Conservation (phyloP, 2,113 vertebrate species). For the Orthochromis malagaraziensis region DNA sequence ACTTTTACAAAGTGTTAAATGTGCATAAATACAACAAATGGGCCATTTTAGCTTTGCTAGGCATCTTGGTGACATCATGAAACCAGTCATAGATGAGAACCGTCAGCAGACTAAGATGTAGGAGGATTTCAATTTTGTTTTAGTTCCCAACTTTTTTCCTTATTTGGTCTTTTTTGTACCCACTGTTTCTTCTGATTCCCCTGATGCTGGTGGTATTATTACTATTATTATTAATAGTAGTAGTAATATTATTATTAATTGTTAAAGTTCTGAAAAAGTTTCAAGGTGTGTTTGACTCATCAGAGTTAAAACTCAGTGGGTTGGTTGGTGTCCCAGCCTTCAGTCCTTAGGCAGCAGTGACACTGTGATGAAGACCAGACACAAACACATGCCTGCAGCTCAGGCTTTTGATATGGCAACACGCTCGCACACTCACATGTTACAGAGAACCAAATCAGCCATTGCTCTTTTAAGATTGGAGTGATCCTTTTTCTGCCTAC, state of each 20-base stretch:
- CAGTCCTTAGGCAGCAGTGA: slow-evolving; percentile 25
- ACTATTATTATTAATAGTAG: not conserved
- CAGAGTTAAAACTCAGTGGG: not conserved
- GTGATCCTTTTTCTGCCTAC: not conserved
- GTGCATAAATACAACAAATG: not conserved
- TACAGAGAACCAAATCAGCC: not conserved
- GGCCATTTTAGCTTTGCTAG: not conserved
- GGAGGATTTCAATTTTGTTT: not conserved
- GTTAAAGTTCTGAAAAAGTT: not conserved
- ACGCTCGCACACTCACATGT: not conserved
- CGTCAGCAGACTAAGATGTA: not conserved
- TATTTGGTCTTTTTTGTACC: not conserved
- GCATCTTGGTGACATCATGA: not conserved
- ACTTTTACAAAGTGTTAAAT: not conserved
- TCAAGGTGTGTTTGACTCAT: not conserved
- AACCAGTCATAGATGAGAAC: not conserved
- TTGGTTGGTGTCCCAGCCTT: not conserved
- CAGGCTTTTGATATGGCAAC: not conserved
- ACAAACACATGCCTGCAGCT: slow-evolving; percentile 8
- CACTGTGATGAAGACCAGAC: slow-evolving; percentile 39
- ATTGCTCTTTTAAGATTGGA: not conserved
- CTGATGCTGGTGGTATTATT: not conserved
- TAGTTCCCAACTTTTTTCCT: not conserved
- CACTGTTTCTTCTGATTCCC: not conserved
- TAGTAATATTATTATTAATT: not conserved